Evolutionary conservation across 1,140 invertebrate species (phyloP), one percentile per base, ranked within the genome.

Genomic region (Drosophila melanica): DNA sequence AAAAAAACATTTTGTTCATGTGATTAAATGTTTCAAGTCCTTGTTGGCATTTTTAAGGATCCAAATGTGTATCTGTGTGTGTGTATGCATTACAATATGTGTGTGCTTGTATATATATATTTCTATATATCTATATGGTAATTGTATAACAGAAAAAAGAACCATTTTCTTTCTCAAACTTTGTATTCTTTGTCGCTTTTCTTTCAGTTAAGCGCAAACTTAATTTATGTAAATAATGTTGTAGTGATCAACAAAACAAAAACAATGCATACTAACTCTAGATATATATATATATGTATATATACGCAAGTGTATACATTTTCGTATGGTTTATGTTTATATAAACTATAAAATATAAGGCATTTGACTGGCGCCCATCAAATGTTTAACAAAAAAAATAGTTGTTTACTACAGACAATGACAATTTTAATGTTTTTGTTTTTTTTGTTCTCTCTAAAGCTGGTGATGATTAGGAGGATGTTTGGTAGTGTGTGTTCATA

Each of bases 1-100:
- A 85, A 86, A 85, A 85, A 81, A 85, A 85, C 75, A 89, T 76
- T 79, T 86, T 77, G 60, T 82, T 87, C 79, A 75, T 75, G 77
- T 76, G 65, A 79, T 74, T 87, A 73, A 86, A 73, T 82, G 75
- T 79, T 60, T 58, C 47, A 54, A 72, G 41, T 55, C 65, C 68
- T 62, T 33, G 18, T 65, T 70, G 70, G 60, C 54, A 50, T 60
- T 74, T 33, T 30, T 18, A 67, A 81, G 81, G 75, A 79, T 47
- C 12, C 20, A 50, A 60, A 41, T 54, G 60, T 85, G 59, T 64
- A 35, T 57, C 45, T 80, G 57, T 27, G 27, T 27, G 23, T 27
- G 27, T 27, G 27, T 27, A 27, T 27, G 50, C 39, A 41, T 41
- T 53, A 41, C 37, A 79, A 58, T 69, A 64, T 80, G 59, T 27